These are phyloP conservation scores for Spinibarbus caldwelli DNA, from an alignment of 2,797 vertebrate genomes.

Conservation along the genomic window DNA sequence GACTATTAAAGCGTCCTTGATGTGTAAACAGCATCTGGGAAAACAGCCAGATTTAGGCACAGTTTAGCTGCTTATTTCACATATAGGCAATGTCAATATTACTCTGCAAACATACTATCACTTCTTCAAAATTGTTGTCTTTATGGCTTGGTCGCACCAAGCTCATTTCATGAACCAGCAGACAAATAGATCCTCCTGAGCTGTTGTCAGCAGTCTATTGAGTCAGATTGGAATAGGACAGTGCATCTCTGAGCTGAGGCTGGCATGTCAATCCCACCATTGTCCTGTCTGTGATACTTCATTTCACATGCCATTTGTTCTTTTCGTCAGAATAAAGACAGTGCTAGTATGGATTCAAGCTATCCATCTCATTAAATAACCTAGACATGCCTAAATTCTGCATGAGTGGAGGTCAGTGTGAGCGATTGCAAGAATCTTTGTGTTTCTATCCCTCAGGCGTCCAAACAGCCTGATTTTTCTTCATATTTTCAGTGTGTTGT, in stretches of 20 bases:
- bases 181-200: conserved; percentile 1
- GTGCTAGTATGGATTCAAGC: neutral
- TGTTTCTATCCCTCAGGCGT: neutral
- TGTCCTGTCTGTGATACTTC: neutral
- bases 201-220: neutral
- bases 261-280: conserved; percentile 10
- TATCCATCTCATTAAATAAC: neutral
- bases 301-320: conserved; percentile 20
- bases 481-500: neutral
- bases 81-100: neutral
- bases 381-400: neutral
- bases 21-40: conserved; percentile 8
- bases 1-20: neutral
- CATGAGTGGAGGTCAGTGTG: neutral
- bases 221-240: neutral
- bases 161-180: conserved; percentile 22
- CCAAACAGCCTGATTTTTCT: neutral
- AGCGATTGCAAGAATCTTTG: neutral
- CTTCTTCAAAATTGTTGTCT: neutral
- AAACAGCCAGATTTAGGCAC: conserved; percentile 19
- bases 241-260: neutral
- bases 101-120: neutral
- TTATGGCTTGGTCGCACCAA: neutral
- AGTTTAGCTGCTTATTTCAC: neutral
- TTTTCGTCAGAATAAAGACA: conserved; percentile 13